These are phyloP conservation scores for Stratiolaelaps scimitus DNA, from an alignment of 1,140 invertebrate genomes.

Conservation along the genomic window DNA sequence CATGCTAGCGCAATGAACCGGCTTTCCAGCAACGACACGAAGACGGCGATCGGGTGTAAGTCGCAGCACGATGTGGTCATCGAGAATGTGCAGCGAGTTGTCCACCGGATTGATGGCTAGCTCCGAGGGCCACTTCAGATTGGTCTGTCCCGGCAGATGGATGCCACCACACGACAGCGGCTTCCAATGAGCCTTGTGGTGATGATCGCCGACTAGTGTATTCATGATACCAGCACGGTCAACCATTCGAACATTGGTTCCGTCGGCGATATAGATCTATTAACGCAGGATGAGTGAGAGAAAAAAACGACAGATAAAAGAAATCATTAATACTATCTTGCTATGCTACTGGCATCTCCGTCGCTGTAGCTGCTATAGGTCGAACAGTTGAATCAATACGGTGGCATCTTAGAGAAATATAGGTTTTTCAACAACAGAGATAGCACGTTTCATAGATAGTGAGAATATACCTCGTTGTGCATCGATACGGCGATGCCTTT, in stretches of 20 bases:
- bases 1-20: slow-evolving; percentile 58
- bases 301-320: too few species aligned
- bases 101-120: slow-evolving; percentile 82
- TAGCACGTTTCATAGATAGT: too few species aligned
- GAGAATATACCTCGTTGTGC: slow-evolving; percentile 49
- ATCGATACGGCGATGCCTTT: slow-evolving; percentile 88
- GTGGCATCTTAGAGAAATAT: too few species aligned
- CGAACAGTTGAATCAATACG: too few species aligned
- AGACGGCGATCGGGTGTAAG: slow-evolving; percentile 74
- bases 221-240: slow-evolving; percentile 78
- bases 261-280: slow-evolving; percentile 79
- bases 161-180: slow-evolving; percentile 70
- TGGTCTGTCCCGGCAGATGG: slow-evolving; percentile 46
- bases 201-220: slow-evolving; percentile 72
- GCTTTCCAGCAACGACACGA: slow-evolving; percentile 68
- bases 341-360: too few species aligned
- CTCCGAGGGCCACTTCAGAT: slow-evolving; percentile 88
- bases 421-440: too few species aligned
- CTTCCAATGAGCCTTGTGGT: slow-evolving; percentile 77
- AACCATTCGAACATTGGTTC: slow-evolving; percentile 78
- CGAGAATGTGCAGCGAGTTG: slow-evolving; percentile 83
- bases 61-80: slow-evolving; percentile 80
- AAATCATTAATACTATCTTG: too few species aligned
- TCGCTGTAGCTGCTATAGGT: too few species aligned
- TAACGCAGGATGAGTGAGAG: too few species aligned